Conservation (phyloP, 1,140 invertebrate species). For the Phymorhynchus buccinoides region DNA sequence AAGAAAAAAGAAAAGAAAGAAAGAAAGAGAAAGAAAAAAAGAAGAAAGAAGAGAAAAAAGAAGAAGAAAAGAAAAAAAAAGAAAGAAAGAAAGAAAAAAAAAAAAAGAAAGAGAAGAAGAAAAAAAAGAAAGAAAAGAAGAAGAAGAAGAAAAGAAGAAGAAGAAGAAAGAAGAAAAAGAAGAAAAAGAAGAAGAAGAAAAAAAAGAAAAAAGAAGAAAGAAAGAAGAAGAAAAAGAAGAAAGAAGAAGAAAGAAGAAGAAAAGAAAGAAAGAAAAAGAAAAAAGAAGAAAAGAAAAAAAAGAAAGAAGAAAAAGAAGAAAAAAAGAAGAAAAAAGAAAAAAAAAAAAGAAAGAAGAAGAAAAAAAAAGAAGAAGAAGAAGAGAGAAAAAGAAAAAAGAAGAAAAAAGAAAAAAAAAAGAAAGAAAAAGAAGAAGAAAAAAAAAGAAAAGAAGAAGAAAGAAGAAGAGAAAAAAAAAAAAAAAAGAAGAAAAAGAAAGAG, state of each 20-base stretch:
- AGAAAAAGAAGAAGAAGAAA: background rate
- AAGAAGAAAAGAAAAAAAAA: too few relatives aligned
- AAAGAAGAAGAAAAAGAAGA: background rate
- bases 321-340: conserved; percentile 5
- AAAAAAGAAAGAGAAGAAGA: background rate
- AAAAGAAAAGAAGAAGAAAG: too few relatives aligned
- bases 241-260: background rate
- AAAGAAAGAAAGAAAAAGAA: background rate
- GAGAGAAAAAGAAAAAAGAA: background rate
- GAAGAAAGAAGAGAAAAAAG: too few relatives aligned
- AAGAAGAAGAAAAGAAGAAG: background rate
- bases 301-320: conserved; percentile 6
- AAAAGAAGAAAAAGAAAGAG: background rate
- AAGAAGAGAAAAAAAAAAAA: too few relatives aligned
- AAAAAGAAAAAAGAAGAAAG: background rate
- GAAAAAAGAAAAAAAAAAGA: background rate
- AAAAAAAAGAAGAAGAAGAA: background rate
- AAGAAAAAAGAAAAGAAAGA: background rate
- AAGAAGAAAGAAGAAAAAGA: background rate
- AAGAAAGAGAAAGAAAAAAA: too few relatives aligned
- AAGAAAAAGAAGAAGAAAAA: conserved; percentile 5
- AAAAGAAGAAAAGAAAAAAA: background rate
- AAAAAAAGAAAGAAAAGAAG: background rate
- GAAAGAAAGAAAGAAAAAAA: too few relatives aligned
- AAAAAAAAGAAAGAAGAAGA: conserved; percentile 11